Evolutionary conservation across 2,797 vertebrate genomes (phyloP), one percentile per base, ranked within the genome.

Genomic region (Iguana delicatissima): DNA sequence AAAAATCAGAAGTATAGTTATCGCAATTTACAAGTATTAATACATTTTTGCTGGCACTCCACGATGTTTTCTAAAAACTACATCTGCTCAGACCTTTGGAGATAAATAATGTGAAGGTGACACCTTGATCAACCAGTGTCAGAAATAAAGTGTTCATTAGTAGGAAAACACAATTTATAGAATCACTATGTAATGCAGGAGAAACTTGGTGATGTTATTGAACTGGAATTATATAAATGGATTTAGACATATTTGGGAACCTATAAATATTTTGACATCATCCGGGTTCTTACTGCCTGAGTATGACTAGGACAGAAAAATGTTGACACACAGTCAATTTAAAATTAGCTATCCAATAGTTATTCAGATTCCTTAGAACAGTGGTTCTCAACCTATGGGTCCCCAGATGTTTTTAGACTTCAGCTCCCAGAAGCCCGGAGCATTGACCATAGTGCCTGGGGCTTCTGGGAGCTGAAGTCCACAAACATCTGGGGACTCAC

Each of bases 281-380:
- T 22, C 22, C 24, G 9, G 29, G 1, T 57, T 35, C 26, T 46
- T 46, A 50, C 3, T 62, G 42, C 55, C n/a, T n/a, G 22, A 24
- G n/a, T 77, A 74, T 24, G 3, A 16, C 32, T 35, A 59, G 18
- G 22, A 50, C 50, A 50, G 84, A 86, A 86, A 85, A 20, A 73
- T 73, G 32, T 86, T 52, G 81, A 89, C 67, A 77, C 18, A 32
- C 57, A 57, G 2, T 29, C 77, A 42, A 42, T 91, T 91, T 88
- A 72, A 84, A 35, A 91, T 67, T n/a, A 67, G 22, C 29, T 1
- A 50, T 38, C 26, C 35, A 90, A 86, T 89, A 72, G 4, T 52
- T 80, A 1, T 26, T 80, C 64, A 1, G 0, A 59, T 32, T 0
- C 89, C 46, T 82, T 89, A 89, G 1, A 46, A 52, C 87, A 55